Evolutionary conservation across 2,113 vertebrate species (phyloP).

Genomic region (Falcunculus frontatus): DNA sequence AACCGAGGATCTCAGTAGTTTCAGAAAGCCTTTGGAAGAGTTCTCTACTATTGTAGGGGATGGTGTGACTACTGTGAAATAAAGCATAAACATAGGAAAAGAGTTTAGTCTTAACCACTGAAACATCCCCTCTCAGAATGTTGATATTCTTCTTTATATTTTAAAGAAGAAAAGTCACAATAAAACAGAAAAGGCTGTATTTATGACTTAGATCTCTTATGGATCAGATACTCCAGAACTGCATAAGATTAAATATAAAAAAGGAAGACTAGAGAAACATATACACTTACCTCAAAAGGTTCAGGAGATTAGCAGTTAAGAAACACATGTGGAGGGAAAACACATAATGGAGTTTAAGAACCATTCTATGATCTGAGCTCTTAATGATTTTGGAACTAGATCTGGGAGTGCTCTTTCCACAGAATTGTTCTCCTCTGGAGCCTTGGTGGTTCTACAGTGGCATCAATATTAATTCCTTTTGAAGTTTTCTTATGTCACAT

Average conservation of each 20-base stretch:
- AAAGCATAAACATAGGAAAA: background rate
- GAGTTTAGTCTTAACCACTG: background rate
- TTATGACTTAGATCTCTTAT: background rate
- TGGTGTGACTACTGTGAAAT: background rate
- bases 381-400: background rate
- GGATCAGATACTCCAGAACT: background rate
- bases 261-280: background rate
- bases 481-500: background rate
- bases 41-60: background rate
- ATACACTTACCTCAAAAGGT: background rate
- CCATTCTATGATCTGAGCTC: background rate
- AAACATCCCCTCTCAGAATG: background rate
- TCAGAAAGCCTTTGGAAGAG: background rate
- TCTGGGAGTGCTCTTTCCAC: background rate
- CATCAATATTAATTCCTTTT: background rate
- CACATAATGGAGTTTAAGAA: background rate
- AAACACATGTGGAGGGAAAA: background rate
- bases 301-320: background rate
- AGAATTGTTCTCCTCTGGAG: background rate
- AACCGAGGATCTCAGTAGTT: background rate
- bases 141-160: background rate
- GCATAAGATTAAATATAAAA: background rate
- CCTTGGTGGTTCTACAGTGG: rapidly evolving
- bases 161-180: background rate
- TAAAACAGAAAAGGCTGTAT: background rate